Base-by-base conservation (phyloP, 2,113 vertebrate species). In the Connochaetes taurinus region DNA sequence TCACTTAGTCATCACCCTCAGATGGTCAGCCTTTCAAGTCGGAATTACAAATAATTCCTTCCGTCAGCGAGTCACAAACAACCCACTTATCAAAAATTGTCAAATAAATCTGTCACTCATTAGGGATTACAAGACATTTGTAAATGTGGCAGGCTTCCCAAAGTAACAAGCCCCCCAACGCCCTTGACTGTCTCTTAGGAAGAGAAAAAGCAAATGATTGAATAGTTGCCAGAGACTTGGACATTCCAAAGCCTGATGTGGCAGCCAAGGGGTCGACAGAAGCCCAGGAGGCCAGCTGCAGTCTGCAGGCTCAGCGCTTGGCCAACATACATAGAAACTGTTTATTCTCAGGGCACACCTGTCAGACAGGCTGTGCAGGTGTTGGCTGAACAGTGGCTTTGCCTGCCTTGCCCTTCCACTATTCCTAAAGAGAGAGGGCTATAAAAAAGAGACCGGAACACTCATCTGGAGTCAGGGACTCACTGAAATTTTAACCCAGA, bases 31-130 rank as follows among this genome's bases (percentile, higher is more conserved):
- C 98, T 98, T 98, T 98, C 98, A 98, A 98, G 98, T 97, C 95
- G 97, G 98, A 98, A 98, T 98, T 98, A 98, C 98, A 98, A 98
- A 99, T 98, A 98, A 98, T 98, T 98, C 98, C 98, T 97, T 98
- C 82, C 95, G 78, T 98, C 97, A 97, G 97, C 92, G 88, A 98
- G 98, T 98, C 97, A 95, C 98, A 98, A 99, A 98, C 98, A 99
- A 98, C 98, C 97, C 98, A 98, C 98, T 98, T 99, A 99, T 98
- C 98, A 99, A 98, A 98, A 98, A 98, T 97, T 96, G 98, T 97
- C 98, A 98, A 98, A 98, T 98, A 98, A 99, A 99, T 98, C 98
- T 98, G 98, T 98, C 98, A 98, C 97, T 98, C 97, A 95, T 91
- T 96, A 97, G 97, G 96, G 98, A 97, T 98, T 97, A 97, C 96